Percentiles rank a stretch among this genome's conserved stretches.
These are phyloP conservation scores for Synergus laeviventris DNA, from an alignment of 2,888 invertebrate genomes.

Conservation along the genomic window DNA sequence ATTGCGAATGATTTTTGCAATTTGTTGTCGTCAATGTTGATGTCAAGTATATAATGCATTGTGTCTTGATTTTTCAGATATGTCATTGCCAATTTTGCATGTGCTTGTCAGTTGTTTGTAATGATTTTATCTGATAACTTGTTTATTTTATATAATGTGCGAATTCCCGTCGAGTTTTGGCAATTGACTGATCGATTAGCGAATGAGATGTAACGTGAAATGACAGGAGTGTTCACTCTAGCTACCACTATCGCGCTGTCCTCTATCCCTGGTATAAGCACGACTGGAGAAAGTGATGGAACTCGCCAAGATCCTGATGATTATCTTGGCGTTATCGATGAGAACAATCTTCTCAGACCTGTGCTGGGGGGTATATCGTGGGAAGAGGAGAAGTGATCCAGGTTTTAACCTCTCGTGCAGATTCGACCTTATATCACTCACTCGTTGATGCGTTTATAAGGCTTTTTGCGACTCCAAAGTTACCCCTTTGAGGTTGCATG, in stretches of 20 bases:
- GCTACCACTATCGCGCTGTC: slow-evolving; percentile 36
- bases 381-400: slow-evolving; percentile 58
- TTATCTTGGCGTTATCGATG: slow-evolving; percentile 66
- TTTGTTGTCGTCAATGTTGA: slow-evolving; percentile 37
- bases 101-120: background rate
- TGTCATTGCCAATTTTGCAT: background rate
- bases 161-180: background rate
- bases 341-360: slow-evolving; percentile 67
- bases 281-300: slow-evolving; percentile 70
- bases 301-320: slow-evolving; percentile 68
- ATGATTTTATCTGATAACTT: no score
- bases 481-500: slow-evolving; percentile 13
- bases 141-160: no score
- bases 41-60: background rate
- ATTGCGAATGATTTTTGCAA: slow-evolving; percentile 40
- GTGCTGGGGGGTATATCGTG: slow-evolving; percentile 61
- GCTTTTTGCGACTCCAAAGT: slow-evolving; percentile 28
- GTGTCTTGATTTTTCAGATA: background rate
- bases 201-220: slow-evolving; percentile 19
- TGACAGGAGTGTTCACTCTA: slow-evolving; percentile 16
- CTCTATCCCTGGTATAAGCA: slow-evolving; percentile 47
- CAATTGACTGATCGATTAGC: slow-evolving; percentile 4
- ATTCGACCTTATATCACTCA: slow-evolving; percentile 50
- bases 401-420: slow-evolving; percentile 45
- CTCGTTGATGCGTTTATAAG: slow-evolving; percentile 42